Percentiles rank a stretch among this genome's conserved stretches.
Evolutionary conservation across 2,888 invertebrate species (phyloP).

Genomic region (Lithophane leautieri): DNA sequence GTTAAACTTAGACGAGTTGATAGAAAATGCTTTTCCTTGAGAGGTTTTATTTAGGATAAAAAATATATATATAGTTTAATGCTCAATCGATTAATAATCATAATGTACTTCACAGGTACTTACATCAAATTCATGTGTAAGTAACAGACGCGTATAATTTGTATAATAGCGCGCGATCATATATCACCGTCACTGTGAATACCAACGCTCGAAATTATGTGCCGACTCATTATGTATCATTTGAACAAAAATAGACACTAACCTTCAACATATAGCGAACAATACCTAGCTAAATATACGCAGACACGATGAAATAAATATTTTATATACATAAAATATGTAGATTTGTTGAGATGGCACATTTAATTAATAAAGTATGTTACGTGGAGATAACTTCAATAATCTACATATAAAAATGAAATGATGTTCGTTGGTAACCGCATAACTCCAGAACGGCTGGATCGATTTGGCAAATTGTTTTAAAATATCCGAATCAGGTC

Average conservation of each 20-base stretch:
- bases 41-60: not conserved
- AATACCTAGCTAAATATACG: not conserved
- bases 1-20: too few species aligned
- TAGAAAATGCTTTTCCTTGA: not conserved
- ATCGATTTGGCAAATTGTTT: too few species aligned
- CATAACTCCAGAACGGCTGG: too few species aligned
- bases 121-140: not conserved
- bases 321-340: not conserved
- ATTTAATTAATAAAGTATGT: not conserved
- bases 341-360: not conserved
- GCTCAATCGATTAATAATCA: not conserved
- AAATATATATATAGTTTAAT: too few species aligned
- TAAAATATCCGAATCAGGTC: too few species aligned
- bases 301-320: not conserved
- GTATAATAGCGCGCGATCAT: constrained; percentile 17
- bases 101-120: constrained; percentile 6
- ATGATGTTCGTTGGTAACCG: too few species aligned
- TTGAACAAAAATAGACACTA: constrained; percentile 42
- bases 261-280: constrained; percentile 28
- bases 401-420: too few species aligned
- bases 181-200: constrained; percentile 46
- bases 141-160: not conserved
- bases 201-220: constrained; percentile 37
- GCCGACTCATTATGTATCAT: constrained; percentile 38
- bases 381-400: too few species aligned